phyloP scores from a whole-genome alignment of 2,888 invertebrate species.

The Campaea margaritaria region DNA sequence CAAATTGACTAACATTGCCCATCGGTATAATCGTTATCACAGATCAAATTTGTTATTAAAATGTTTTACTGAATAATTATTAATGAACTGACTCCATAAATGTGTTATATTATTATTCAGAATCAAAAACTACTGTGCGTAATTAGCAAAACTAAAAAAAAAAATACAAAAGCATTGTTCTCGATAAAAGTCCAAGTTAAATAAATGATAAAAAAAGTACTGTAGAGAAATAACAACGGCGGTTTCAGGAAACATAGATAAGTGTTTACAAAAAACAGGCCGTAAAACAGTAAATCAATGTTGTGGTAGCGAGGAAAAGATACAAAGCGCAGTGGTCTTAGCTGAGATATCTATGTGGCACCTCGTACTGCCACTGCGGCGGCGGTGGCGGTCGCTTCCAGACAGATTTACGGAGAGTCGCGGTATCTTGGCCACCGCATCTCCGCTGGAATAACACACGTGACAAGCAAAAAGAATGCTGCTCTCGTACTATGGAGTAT shows the following conservation, averaged over 20 bases:
- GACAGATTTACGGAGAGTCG: conserved; percentile 71
- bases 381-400: conserved; percentile 39
- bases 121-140: no score
- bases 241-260: conserved; percentile 3
- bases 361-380: conserved; percentile 39
- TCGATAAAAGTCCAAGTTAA: no score
- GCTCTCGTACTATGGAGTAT: conserved; percentile 6
- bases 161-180: no score
- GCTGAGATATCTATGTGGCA: conserved; percentile 50
- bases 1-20: not conserved
- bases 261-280: conserved; percentile 29
- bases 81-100: no score
- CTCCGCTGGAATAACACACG: conserved; percentile 49
- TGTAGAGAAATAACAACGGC: not conserved
- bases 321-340: conserved; percentile 46
- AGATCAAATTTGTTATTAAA: no score
- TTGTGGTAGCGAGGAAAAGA: conserved; percentile 55
- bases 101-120: not conserved
- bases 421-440: conserved; percentile 58
- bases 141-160: no score
- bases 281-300: conserved; percentile 58
- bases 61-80: no score
- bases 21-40: no score
- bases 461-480: conserved; percentile 49
- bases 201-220: not conserved